Base-by-base conservation (phyloP, 2,888 invertebrate species). In the Drosophila longiperda region DNA sequence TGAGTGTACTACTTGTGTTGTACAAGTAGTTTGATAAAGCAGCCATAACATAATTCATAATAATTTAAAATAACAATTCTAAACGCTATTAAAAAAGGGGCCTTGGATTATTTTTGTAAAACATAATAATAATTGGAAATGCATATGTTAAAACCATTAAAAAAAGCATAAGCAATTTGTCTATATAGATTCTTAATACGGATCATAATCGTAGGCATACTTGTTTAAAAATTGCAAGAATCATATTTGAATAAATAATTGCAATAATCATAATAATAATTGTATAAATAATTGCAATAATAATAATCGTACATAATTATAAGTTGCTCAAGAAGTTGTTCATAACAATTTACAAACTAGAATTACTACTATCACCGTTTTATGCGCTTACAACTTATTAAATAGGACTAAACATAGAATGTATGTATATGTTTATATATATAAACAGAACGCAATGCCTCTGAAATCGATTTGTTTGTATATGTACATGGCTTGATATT, bases 281-380 rank as follows among this genome's bases (percentile, higher is more conserved):
- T 36, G 11, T 58, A 58, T 64, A 54, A 69, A 69, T 59, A 66
- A 61, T 66, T 60, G 29, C 49, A 49, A 49, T 49, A 49, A 61
- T 58, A 63, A 54, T 20, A 61, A 69, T 69, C 53, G 40, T 67
- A 65, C 52, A 57, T 55, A 66, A 61, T 63, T 50, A 54, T 67
- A 73, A 69, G 66, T 66, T 67, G 66, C 69, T 78, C 68, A 79
- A 66, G 68, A 73, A 65, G 77, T 82, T 87, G 87, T 83, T 87
- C 70, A 87, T 86, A 86, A 86, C 88, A 86, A 82, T 85, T 65
- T 87, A 84, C 65, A 82, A 70, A 71, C 80, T 87, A 84, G 67
- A 76, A 80, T 87, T 87, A 84, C 87, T 84, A 84, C 84, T 86
- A 86, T 86, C 86, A 86, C 86, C 86, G 66, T 82, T 78, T 78